A percentile compares a stretch with the other conserved stretches of the same genome.
Conservation (phyloP, 2,113 vertebrate genomes). For the Struthio camelus region DNA sequence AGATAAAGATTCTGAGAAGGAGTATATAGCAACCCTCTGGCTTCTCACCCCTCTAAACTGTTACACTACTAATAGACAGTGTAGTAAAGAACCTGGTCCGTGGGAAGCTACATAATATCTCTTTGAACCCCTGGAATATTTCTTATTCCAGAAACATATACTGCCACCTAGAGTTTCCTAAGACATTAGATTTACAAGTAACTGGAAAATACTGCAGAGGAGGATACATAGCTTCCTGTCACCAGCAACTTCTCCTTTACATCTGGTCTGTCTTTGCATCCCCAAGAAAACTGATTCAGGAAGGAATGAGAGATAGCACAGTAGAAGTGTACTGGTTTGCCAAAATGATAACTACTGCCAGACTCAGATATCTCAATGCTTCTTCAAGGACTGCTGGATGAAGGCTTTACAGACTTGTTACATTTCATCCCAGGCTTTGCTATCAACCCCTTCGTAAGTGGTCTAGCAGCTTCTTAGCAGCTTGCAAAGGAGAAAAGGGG, state of each 20-base stretch:
- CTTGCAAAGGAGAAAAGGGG: not conserved
- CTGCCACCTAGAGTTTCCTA: not conserved
- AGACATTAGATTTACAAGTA: not conserved
- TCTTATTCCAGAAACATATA: not conserved
- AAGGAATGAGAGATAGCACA: not conserved
- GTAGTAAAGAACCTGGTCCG: rapidly evolving
- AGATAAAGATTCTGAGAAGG: not conserved
- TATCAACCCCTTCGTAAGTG: not conserved
- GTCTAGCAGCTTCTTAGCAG: not conserved
- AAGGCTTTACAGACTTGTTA: not conserved
- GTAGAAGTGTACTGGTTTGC: not conserved
- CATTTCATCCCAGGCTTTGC: not conserved
- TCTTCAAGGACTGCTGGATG: not conserved
- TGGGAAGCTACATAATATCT: not conserved
- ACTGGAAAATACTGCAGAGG: not conserved
- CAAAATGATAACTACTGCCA: not conserved
- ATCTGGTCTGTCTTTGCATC: not conserved
- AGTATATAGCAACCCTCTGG: not conserved
- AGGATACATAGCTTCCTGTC: not conserved
- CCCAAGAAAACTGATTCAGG: not conserved
- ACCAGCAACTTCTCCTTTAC: not conserved
- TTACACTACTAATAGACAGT: not conserved
- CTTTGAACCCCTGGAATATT: not conserved
- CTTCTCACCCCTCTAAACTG: not conserved
- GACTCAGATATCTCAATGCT: not conserved